Evolutionary conservation across 2,113 vertebrate species (phyloP), one percentile per base, ranked within the genome.

Genomic region (Emberiza fucata): DNA sequence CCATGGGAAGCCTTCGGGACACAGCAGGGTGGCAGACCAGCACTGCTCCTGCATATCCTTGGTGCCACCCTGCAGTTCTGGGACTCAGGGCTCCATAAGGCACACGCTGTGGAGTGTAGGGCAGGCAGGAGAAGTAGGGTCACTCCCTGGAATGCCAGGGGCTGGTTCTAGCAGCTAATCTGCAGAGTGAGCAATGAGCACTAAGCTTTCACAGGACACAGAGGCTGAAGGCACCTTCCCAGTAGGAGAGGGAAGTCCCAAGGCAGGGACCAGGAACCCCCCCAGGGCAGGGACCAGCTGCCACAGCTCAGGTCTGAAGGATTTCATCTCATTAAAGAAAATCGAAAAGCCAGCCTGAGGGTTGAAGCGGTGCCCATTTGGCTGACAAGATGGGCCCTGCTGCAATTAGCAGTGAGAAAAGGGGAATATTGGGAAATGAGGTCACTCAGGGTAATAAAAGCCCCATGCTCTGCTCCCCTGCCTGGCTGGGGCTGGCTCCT

Each of bases 391-490:
- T 20, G 8, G 33, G 51, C 75, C 59, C 68, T n/a, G 71, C 85
- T 37, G 88, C 90, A 96, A 96, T 96, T 92, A 97, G 59, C 79
- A 29, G 76, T 1, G 0, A 86, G 69, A 42, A 64, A 94, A 80
- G 35, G 44, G 85, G 85, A 93, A 91, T 68, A 12, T 6, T 80
- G 90, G 94, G 93, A 93, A 95, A 96, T 91, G 75, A 96, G 96
- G 92, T 96, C 95, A 95, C 81, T 54, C 8, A 0, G 85, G 93
- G 94, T 93, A 94, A 94, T 92, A 90, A 93, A 95, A 95, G 75
- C 64, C 87, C 71, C 2, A 3, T 3, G 1, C 77, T 85, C 50
- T 2, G 5, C 84, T 81, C 81, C 45, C 59, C 86, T 44, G 88
- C 64, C 82, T 80, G 94, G 75, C 63, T 0, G 0, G 73, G 47